Base-by-base conservation (phyloP, 2,888 invertebrate species). In the Malthinus flaveolus region DNA sequence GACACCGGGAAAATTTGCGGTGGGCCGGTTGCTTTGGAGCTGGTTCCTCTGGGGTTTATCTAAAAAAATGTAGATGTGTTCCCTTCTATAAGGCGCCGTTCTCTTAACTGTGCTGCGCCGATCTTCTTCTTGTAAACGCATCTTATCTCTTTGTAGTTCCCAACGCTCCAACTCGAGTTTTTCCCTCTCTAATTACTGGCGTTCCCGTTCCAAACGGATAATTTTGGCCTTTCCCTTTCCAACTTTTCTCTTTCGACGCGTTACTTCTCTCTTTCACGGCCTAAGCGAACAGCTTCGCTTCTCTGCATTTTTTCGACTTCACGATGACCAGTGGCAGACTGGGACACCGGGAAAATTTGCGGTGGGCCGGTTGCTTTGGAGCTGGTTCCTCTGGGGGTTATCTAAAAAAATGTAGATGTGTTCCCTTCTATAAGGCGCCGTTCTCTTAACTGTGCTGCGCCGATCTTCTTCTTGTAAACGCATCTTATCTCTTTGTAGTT, bases 171-270 rank as follows among this genome's bases (percentile, higher is more conserved):
- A 73, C 66, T 84, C 84, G 36, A 79, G 63, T 62, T 77, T 76
- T 59, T 77, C 76, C 3, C 83, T 76, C 70, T 87, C 87, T 49
- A 85, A 68, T 46, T 91, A 86, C 72, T 93, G 93, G 47, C 93
- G 84, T 75, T 95, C 95, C 10, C 93, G 84, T 75, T 95, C 93
- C 64, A 94, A 76, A 49, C 91, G 86, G 65, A 95, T 80, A 15
- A 95, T 77, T 73, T 95, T 94, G 11, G 90, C 89, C 78, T 92
- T 92, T 95, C 94, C 2, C 91, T 85, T 74, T 96, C 96, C 51
- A 95, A 87, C 67, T 89, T 87, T 70, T 94, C 94, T 13, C 93
- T 85, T 78, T 96, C 96, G 9, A 91, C 80, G 44, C 90, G 84
- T 62, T 93, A 79, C 71, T 91, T 90, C 71, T 92, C 90, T 23